phyloP scores from a whole-genome alignment of 30 jellyfish, hydroid and myxozoan species.

The Euphysa ruthae region DNA sequence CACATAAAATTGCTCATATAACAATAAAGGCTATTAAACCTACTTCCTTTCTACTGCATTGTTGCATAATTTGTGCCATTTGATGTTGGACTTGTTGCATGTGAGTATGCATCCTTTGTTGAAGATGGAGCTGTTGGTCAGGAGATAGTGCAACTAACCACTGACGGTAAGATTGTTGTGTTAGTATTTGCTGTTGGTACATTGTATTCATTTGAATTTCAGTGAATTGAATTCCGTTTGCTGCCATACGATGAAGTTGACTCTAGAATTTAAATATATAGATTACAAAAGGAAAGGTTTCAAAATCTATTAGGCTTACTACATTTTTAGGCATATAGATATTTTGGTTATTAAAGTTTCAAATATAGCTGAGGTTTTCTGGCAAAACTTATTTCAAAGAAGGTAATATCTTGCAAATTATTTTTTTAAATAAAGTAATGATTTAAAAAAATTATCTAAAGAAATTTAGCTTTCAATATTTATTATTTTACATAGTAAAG shows the following conservation, averaged over 20 bases:
- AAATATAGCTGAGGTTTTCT: too few relatives aligned
- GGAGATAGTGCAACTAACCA: constrained; percentile 90
- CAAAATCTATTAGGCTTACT: too few relatives aligned
- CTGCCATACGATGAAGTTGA: constrained; percentile 90
- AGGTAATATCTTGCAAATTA: too few relatives aligned
- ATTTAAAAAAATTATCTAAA: too few relatives aligned
- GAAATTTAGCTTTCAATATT: too few relatives aligned
- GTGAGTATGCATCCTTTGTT: constrained; percentile 93
- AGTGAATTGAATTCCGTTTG: constrained; percentile 91
- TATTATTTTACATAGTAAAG: too few relatives aligned
- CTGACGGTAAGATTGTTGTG: constrained; percentile 94
- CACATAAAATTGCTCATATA: neutral
- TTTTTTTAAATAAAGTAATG: too few relatives aligned
- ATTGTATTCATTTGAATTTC: constrained; percentile 77
- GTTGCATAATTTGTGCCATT: constrained; percentile 84
- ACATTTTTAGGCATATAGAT: too few relatives aligned
- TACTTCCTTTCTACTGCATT: constrained; percentile 30
- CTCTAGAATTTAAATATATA: constrained; percentile 59
- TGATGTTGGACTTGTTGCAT: constrained; percentile 96
- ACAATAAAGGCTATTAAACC: neutral
- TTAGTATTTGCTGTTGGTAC: constrained; percentile 94
- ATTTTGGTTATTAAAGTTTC: too few relatives aligned
- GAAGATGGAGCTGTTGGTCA: constrained; percentile 91
- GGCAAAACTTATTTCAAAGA: too few relatives aligned
- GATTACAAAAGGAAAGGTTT: neutral